Evolutionary conservation across 2,113 vertebrate species (phyloP), one percentile per base, ranked within the genome.

Genomic region (human (Homo sapiens)): DNA sequence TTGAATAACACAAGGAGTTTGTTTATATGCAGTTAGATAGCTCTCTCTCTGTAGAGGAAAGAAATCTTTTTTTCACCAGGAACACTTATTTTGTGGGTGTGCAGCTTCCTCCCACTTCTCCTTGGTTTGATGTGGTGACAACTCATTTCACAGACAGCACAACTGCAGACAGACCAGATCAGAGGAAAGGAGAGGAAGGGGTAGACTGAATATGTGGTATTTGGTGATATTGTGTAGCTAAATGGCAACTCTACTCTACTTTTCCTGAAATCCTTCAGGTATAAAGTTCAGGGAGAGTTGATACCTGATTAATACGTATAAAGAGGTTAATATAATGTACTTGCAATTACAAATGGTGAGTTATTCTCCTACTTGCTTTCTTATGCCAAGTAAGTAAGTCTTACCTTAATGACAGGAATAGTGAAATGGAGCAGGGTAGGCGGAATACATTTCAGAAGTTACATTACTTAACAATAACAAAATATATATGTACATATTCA

Each of bases 371-470:
- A 48, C 32, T 52, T 81, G 32, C 27, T 88, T 95, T 86, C 61
- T 88, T 75, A 75, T 50, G 48, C 73, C 66, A 70, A 90, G 14
- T 64, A 59, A 78, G 79, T 59, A 25, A 1, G 57, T 89, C 85
- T 86, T 79, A 79, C 27, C 78, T 64, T 79, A 70, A 43, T 40
- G 82, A 84, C 10, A 83, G 76, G 85, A 55, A 25, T 18, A 80
- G 59, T 84, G 88, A 70, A 55, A 81, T 94, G 52, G 40, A 64
- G 45, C 73, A 57, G 68, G 35, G 18, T 82, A 40, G 40, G 6
- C 64, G 30, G 91, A 82, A 89, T 89, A 25, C 50, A 86, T 55
- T 88, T 94, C 55, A 96, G 61, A 94, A 89, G 82, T 96, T 45
- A 45, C 45, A 45, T 45, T 45, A 45, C 45, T 45, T 79, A 50